Base-by-base conservation (phyloP, 2,113 vertebrate genomes). In the Brevimyrus niger region DNA sequence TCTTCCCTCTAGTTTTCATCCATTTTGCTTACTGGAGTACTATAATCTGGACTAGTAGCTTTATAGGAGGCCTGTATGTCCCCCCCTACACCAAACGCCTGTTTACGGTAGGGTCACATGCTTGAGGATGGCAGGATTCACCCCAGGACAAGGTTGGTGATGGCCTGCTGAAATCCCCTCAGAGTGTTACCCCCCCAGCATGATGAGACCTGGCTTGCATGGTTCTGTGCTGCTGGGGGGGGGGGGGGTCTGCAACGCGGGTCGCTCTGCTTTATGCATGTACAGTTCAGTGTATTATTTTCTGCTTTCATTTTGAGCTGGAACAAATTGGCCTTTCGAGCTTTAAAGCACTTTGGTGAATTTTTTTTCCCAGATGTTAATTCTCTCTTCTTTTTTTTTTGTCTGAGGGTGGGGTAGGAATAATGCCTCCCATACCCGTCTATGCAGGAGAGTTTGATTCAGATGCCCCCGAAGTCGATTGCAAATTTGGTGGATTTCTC, bases 171-270 rank as follows among this genome's bases (percentile, higher is more conserved):
- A 46, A 42, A 23, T 55, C 55, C 19, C 46, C n/a, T 38, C 13
- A 6, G 23, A 35, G 44, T 91, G 82, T 82, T 35, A 89, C 91
- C 89, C 91, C 76, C 87, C 87, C 51, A 53, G 86, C 86, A 89
- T 91, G 69, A 86, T 89, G 51, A 69, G 88, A 73, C 89, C 87
- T 90, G 90, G 90, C 92, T 91, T 91, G 89, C 91, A 91, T 92
- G 90, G 91, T 92, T 88, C 51, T 19, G 27, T 51, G 27, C 89
- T 88, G 90, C 4, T 90, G 89, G 47, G 42, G 91, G 55, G 73
- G n/a, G 44, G 73, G 11, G 73, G n/a, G 44, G 73, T 4, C 17
- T 50, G 17, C 61, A n/a, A 51, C 27, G 21, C 47, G 1, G 5
- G 48, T 4, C 13, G 23, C 11, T 23, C n/a, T 87, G 47, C 51